A percentile compares a stretch with the other conserved stretches of the same genome.
phyloP scores from a whole-genome alignment of 2,888 invertebrate genomes.

The Creontiades dilutus region DNA sequence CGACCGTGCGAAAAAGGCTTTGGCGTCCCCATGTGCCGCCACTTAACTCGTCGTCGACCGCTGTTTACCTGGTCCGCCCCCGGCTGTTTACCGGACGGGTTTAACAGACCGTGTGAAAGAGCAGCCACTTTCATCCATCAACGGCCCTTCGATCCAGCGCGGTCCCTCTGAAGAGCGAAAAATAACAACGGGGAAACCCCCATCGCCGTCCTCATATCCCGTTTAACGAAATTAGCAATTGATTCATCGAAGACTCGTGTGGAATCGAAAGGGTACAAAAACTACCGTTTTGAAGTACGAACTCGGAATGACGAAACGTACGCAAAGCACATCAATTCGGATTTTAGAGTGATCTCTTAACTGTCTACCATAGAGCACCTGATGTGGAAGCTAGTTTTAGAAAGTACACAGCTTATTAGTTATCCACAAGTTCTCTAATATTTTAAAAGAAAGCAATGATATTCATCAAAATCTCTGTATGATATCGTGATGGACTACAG shows the following conservation, averaged over 20 bases:
- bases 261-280: background rate
- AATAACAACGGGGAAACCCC: background rate
- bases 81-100: conserved; percentile 25
- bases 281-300: background rate
- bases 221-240: conserved; percentile 12
- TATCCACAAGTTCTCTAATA: too few species aligned
- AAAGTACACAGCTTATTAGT: too few species aligned
- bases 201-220: background rate
- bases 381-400: too few species aligned
- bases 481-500: too few species aligned
- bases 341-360: too few species aligned
- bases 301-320: too few species aligned
- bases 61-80: conserved; percentile 21
- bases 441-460: too few species aligned
- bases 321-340: too few species aligned
- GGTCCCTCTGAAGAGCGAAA: background rate
- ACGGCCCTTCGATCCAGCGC: conserved; percentile 9
- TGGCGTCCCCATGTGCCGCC: background rate
- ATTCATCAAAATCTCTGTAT: too few species aligned
- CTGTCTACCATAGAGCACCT: too few species aligned
- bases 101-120: conserved; percentile 22
- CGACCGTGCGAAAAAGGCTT: conserved; percentile 8
- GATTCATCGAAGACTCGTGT: background rate
- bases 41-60: background rate
- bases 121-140: conserved; percentile 23